Evolutionary conservation across 2,888 invertebrate species (phyloP), one percentile per base, ranked within the genome.

Genomic region (Euproctis similis): DNA sequence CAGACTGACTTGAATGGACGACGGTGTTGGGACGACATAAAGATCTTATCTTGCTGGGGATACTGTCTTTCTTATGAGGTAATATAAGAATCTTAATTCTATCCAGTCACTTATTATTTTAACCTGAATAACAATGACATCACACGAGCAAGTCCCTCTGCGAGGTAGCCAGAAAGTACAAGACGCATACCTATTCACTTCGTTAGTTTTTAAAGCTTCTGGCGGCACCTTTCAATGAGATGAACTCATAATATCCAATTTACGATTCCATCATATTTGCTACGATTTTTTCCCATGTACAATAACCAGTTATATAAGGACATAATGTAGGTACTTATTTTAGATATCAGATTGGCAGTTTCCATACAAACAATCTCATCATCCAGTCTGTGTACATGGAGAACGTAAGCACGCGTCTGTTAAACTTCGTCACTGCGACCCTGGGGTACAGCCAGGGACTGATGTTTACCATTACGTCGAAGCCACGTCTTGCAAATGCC

Each of bases 321-420:
- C 7, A 16, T 19, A 19, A 19, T 19, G 19, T n/a, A n/a, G n/a
- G n/a, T 20, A 25, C 23, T 12, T 12, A 21, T 34, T 20, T 12
- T 64, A 93, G 93, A 90, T 92, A 44, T 90, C 94, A 0, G 94
- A 95, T 73, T 95, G 93, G 91, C 89, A 92, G 63, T 94, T 95
- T 61, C 95, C 95, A 0, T 95, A 90, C 74, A 95, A 95, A 65
- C 89, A 91, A 39, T 93, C 93, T 0, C 89, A 89, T 51, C 95
- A 96, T 65, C 94, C 93, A 0, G 95, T 95, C 1, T 96, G 95
- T 70, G 90, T 91, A 22, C 94, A 95, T 64, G 90, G 89, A 1
- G 88, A 88, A 1, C 84, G 91, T 2, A 87, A 87, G 36, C 87
- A 88, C 27, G 87, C 89, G 1, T 86, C 88, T 8, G 90, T 89